phyloP scores from a whole-genome alignment of 2,113 vertebrate genomes.

The Vicugna pacos region DNA sequence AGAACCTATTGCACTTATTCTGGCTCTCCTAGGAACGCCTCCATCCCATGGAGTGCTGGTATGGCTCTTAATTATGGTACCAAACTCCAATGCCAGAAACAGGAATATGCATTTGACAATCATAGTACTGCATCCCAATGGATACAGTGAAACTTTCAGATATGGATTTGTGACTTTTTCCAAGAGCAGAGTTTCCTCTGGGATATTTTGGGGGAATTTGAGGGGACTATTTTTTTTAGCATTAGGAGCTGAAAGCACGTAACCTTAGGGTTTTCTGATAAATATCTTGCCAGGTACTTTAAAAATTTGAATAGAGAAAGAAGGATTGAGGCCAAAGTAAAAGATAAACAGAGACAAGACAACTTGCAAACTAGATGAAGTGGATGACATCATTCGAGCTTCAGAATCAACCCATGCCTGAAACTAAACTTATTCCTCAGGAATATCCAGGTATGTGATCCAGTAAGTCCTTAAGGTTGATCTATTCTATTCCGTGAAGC shows the following conservation, averaged over 20 bases:
- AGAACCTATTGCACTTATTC: not conserved
- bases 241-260: not conserved
- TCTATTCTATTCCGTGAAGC: not conserved
- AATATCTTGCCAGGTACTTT: not conserved
- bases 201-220: not conserved
- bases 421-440: not conserved
- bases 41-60: rapidly evolving
- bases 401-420: not conserved
- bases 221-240: not conserved
- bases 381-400: not conserved
- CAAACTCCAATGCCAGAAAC: not conserved
- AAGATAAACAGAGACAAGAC: not conserved
- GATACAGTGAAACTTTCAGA: not conserved
- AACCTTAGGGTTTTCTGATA: not conserved
- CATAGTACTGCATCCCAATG: rapidly evolving
- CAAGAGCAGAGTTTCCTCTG: not conserved
- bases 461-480: not conserved
- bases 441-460: not conserved
- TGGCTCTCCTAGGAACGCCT: not conserved
- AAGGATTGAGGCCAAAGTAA: not conserved
- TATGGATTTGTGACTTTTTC: not conserved
- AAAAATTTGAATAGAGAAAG: not conserved
- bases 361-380: not conserved
- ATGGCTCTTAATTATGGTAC: not conserved
- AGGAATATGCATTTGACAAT: not conserved